These are phyloP conservation scores for Rhinoderma darwinii DNA, from an alignment of 2,113 vertebrate species.

Conservation along the genomic window DNA sequence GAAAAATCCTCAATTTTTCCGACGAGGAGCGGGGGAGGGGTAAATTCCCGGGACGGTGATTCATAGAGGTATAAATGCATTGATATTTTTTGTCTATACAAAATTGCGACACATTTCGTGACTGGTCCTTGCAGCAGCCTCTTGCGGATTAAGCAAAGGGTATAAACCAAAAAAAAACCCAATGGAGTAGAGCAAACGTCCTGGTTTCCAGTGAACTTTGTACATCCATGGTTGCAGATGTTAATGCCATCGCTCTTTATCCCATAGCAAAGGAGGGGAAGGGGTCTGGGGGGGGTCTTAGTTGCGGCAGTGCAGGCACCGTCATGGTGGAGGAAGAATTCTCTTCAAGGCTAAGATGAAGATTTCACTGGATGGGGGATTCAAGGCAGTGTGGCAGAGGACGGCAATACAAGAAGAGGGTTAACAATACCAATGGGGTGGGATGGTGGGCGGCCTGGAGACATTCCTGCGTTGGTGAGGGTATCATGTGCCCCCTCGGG, in stretches of 20 bases:
- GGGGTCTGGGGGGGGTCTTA: neutral
- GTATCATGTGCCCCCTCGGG: neutral
- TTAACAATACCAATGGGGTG: constrained; percentile 29
- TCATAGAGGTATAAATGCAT: constrained; percentile 43
- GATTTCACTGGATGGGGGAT: constrained; percentile 19
- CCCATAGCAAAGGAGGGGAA: neutral
- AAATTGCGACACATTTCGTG: constrained; percentile 30
- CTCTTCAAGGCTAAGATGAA: constrained; percentile 54
- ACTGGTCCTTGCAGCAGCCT: constrained; percentile 21
- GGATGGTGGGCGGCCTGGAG: constrained; percentile 24
- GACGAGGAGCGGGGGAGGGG: neutral
- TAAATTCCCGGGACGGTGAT: neutral
- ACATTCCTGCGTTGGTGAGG: constrained; percentile 44
- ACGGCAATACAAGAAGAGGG: constrained; percentile 40
- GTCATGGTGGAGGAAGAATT: constrained; percentile 41
- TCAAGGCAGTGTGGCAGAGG: constrained; percentile 52
- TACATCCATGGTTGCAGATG: constrained; percentile 37
- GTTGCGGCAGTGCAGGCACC: constrained; percentile 44
- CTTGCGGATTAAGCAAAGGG: neutral
- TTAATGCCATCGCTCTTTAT: constrained; percentile 15
- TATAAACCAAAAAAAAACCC: neutral
- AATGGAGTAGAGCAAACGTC: neutral
- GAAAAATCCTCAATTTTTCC: constrained; percentile 11
- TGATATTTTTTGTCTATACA: constrained; percentile 22
- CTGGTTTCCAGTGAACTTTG: neutral